Evolutionary conservation across 2,888 invertebrate genomes (phyloP), one percentile per base, ranked within the genome.

Genomic region (Melanchra persicariae): DNA sequence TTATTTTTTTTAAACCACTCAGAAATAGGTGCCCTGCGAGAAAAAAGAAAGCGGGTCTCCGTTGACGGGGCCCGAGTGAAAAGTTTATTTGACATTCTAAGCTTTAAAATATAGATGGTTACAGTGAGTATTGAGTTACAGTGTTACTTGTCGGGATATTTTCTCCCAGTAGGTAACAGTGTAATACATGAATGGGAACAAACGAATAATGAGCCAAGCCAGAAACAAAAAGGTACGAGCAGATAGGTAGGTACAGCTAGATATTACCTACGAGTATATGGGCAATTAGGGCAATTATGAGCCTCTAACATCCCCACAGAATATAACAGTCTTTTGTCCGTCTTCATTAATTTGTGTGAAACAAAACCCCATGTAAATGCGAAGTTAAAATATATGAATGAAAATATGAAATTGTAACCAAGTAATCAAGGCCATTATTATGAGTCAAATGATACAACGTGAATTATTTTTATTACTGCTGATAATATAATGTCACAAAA

Each of bases 401-500:
- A n/a, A n/a, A n/a, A 58, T 62, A 62, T 43, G 26, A 59, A 34
- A 15, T 62, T 47, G 30, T 54, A n/a, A 74, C 19, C 15, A 51
- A 22, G 45, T 45, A 19, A 19, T 24, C 74, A 59, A 57, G 80
- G 60, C 40, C 65, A 47, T 37, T 45, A 0, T 12, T 34, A 22
- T 79, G 45, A 74, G 65, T 74, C 51, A 43, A 47, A n/a, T 45
- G n/a, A 71, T 59, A 71, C 4, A 1, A 24, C 17, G 19, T 65
- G 10, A 65, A 47, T 61, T 47, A 60, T 52, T 30, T 52, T 61
- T 57, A 64, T 59, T 59, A 55, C 47, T 58, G 15, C 49, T 74
- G 61, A 74, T 73, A 79, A 58, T 65, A 24, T n/a, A n/a, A n/a
- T 49, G 30, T 22, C 49, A 55, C 37, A 12, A 26, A 54, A 4